Base-by-base conservation (phyloP, 2,888 invertebrate species). In the Cataglyphis livida region DNA sequence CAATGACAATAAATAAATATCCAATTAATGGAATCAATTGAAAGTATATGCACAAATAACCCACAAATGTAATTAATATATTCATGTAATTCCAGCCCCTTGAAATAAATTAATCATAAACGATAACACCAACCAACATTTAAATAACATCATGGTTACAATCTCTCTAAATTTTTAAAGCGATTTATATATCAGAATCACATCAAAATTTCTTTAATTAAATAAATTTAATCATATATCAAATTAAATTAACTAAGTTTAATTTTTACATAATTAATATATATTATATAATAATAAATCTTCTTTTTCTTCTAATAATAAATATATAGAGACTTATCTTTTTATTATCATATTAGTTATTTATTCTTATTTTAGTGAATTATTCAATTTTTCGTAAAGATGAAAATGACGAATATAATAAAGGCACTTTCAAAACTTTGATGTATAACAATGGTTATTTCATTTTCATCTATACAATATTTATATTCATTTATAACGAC, bases 371-470 rank as follows among this genome's bases (percentile, higher is more conserved):
- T 64, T 57, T 70, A n/a, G 10, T 65, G 7, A 51, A n/a, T 51
- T 48, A n/a, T 51, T 51, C 7, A 51, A n/a, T n/a, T 57, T 51
- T 76, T 28, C 25, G 41, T 66, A 48, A 57, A 66, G 38, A 76
- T 76, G 54, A 38, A 76, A 85, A 74, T 75, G 83, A 85, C 81
- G 71, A 75, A 86, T 59, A 70, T 18, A 21, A 57, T 81, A 62
- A 86, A 86, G 86, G 86, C 86, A 86, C 87, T 87, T 66, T 79
- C 57, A 35, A 62, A 83, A 73, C 59, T 64, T 51, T 62, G 70
- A 62, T 70, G 25, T 71, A 18, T 32, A n/a, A 61, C 35, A 51
- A 65, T 25, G 25, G 28, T 66, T 12, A 54, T 25, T 76, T 18
- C 59, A 68, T 68, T 64, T 66, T 76, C 54, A 38, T 66, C 65